These are phyloP conservation scores for Drosophila robusta DNA, from an alignment of 2,888 invertebrate species.

Conservation along the genomic window DNA sequence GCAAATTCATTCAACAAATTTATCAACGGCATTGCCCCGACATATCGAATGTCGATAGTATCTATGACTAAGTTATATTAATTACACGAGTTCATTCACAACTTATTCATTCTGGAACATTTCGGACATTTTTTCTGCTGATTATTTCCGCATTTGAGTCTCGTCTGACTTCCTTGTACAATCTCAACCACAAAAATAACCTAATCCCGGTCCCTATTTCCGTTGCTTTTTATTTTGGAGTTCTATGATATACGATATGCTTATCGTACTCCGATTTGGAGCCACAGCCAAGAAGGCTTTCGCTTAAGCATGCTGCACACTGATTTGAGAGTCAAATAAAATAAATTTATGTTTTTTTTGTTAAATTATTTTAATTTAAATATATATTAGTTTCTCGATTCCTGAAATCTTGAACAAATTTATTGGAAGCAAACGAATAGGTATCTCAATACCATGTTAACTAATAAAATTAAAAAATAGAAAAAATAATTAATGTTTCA, in stretches of 20 bases:
- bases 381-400: background rate
- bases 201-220: slow-evolving; percentile 30
- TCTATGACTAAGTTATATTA: slow-evolving; percentile 50
- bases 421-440: too few relatives aligned
- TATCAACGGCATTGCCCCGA: slow-evolving; percentile 49
- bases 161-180: slow-evolving; percentile 30
- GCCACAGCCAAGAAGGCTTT: slow-evolving; percentile 7
- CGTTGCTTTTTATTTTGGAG: slow-evolving; percentile 40
- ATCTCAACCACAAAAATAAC: slow-evolving; percentile 20
- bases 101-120: slow-evolving; percentile 25
- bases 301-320: slow-evolving; percentile 28
- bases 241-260: slow-evolving; percentile 8
- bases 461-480: too few relatives aligned
- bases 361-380: too few relatives aligned
- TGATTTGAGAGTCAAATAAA: slow-evolving; percentile 4
- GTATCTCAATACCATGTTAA: too few relatives aligned
- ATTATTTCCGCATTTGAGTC: slow-evolving; percentile 56
- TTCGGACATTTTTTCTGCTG: slow-evolving; percentile 20
- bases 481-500: too few relatives aligned
- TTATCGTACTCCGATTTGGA: slow-evolving; percentile 17
- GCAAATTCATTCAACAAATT: slow-evolving; percentile 54
- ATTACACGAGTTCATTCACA: slow-evolving; percentile 55
- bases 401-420: too few relatives aligned
- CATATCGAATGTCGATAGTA: slow-evolving; percentile 54
- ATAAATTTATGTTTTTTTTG: too few relatives aligned